phyloP scores from a whole-genome alignment of 2,113 vertebrate genomes.

The Coregonus clupeaformis region DNA sequence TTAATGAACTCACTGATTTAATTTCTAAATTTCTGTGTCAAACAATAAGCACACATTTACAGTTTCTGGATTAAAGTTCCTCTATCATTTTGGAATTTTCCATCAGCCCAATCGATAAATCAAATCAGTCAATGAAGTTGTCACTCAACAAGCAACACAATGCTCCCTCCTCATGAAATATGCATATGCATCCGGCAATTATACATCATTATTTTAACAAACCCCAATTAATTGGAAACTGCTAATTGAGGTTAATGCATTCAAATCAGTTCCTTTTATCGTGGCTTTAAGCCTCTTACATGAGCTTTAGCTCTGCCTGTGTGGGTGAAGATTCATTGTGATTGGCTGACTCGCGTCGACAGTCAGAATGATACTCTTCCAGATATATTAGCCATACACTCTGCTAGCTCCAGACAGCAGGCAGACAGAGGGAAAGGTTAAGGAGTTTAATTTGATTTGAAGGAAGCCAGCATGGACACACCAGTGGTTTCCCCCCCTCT shows the following conservation, averaged over 20 bases:
- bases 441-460: neutral
- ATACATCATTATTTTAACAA: constrained; percentile 2
- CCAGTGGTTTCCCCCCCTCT: neutral
- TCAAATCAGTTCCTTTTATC: neutral
- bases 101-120: no score
- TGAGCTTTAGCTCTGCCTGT: neutral
- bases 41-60: no score
- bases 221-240: neutral
- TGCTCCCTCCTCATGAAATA: no score
- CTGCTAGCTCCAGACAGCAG: neutral
- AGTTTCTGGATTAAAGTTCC: no score
- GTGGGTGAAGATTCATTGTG: neutral
- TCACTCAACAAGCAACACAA: neutral
- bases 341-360: neutral
- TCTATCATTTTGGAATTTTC: no score
- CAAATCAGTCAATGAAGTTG: neutral
- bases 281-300: neutral
- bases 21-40: no score
- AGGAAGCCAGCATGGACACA: neutral
- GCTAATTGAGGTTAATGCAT: neutral
- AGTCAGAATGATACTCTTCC: neutral
- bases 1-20: no score
- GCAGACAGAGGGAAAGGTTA: neutral
- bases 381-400: neutral
- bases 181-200: neutral